A percentile compares a stretch with the other conserved stretches of the same genome.
phyloP scores from a whole-genome alignment of 2,888 invertebrate genomes.

The Teleiodes luculella region DNA sequence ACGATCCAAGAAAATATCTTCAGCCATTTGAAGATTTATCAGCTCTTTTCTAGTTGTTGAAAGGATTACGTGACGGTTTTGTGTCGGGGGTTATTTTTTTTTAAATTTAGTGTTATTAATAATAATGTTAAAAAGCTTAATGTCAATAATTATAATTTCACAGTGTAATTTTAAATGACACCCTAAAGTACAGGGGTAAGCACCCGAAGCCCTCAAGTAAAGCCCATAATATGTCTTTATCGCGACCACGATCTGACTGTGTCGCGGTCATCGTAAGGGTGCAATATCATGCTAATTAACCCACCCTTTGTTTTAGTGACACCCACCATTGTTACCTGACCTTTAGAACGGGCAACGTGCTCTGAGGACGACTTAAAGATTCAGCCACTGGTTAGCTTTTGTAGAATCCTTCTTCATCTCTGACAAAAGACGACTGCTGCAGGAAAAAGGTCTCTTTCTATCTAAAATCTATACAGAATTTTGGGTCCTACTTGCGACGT shows the following conservation, averaged over 20 bases:
- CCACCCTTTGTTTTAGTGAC: background rate
- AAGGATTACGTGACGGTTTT: too few relatives aligned
- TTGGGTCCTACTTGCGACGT: too few relatives aligned
- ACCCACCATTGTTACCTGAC: background rate
- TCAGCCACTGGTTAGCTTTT: too few relatives aligned
- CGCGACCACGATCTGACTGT: conserved; percentile 16
- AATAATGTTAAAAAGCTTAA: background rate
- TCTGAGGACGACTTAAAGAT: background rate
- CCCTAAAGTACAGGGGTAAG: conserved; percentile 14
- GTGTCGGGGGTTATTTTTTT: too few relatives aligned
- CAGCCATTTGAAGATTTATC: too few relatives aligned
- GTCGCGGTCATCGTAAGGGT: conserved; percentile 25
- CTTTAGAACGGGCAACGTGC: background rate
- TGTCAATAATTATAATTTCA: conserved; percentile 47
- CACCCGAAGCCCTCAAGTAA: conserved; percentile 22
- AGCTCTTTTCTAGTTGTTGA: too few relatives aligned
- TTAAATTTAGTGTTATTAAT: background rate
- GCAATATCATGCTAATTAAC: conserved; percentile 55
- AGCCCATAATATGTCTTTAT: conserved; percentile 19
- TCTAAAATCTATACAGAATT: too few relatives aligned
- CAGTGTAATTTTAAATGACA: conserved; percentile 31
- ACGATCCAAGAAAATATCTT: too few relatives aligned
- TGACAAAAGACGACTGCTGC: too few relatives aligned
- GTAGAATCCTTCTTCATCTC: too few relatives aligned
- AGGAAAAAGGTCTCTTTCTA: too few relatives aligned